These are phyloP conservation scores for Dreissena rostriformis DNA, from an alignment of 1,140 invertebrate species.

Conservation along the genomic window DNA sequence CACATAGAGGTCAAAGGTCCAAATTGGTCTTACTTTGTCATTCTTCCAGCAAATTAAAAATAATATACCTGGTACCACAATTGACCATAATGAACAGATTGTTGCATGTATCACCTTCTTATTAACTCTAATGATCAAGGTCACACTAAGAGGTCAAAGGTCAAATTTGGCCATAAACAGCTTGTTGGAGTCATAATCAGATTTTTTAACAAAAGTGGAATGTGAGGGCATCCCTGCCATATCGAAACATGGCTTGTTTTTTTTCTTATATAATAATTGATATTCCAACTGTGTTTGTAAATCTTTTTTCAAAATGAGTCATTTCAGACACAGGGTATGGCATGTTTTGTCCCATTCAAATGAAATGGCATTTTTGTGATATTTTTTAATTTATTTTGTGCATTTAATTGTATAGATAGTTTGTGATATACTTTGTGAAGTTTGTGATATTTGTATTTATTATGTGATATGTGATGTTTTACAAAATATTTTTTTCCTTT, in stretches of 20 bases:
- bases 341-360: background rate
- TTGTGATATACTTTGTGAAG: background rate
- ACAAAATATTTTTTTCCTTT: too few species aligned
- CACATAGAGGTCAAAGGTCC: too few species aligned
- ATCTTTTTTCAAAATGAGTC: background rate
- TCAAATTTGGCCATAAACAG: background rate
- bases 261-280: background rate
- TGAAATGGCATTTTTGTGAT: background rate
- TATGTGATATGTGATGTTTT: too few species aligned
- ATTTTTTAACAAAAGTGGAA: background rate
- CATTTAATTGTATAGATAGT: background rate
- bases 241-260: background rate
- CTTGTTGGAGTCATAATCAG: background rate
- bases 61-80: background rate
- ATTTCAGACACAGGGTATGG: background rate
- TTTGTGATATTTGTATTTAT: too few species aligned
- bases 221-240: background rate
- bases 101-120: background rate
- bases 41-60: background rate
- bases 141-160: background rate
- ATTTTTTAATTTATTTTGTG: background rate
- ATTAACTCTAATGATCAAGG: background rate
- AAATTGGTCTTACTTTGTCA: too few species aligned
- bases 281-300: background rate
- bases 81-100: background rate